These are phyloP conservation scores for Kryphioiulus occultus DNA, from an alignment of 2,888 invertebrate genomes.

Conservation along the genomic window DNA sequence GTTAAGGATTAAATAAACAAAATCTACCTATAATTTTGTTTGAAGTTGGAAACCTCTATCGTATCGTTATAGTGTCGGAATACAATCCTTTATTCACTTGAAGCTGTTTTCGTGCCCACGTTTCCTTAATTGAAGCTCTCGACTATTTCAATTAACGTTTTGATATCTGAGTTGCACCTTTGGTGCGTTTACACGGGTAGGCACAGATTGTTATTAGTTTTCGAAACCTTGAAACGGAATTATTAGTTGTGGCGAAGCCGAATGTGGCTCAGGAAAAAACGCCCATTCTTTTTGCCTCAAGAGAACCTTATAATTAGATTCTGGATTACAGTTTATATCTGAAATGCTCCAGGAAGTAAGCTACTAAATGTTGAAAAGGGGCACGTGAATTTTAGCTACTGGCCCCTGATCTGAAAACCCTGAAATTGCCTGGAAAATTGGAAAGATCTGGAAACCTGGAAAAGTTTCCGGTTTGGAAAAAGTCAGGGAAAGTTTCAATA, in stretches of 20 bases:
- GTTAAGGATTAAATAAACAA: too few species aligned
- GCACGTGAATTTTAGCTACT: too few species aligned
- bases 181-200: not conserved
- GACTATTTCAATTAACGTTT: slow-evolving; percentile 8
- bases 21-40: not conserved
- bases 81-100: not conserved
- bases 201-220: not conserved
- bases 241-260: not conserved
- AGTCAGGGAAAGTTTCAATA: too few species aligned
- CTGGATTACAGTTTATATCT: not conserved
- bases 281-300: not conserved
- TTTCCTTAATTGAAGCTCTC: not conserved
- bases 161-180: not conserved
- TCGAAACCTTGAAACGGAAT: not conserved
- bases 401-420: too few species aligned
- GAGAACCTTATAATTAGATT: not conserved
- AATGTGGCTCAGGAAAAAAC: not conserved
- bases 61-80: not conserved
- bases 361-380: too few species aligned
- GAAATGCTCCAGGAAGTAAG: too few species aligned
- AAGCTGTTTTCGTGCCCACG: not conserved
- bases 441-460: too few species aligned
- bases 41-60: not conserved
- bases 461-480: too few species aligned
- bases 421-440: too few species aligned